These are phyloP conservation scores for Troides aeacus DNA, from an alignment of 2,888 invertebrate species.

Conservation along the genomic window DNA sequence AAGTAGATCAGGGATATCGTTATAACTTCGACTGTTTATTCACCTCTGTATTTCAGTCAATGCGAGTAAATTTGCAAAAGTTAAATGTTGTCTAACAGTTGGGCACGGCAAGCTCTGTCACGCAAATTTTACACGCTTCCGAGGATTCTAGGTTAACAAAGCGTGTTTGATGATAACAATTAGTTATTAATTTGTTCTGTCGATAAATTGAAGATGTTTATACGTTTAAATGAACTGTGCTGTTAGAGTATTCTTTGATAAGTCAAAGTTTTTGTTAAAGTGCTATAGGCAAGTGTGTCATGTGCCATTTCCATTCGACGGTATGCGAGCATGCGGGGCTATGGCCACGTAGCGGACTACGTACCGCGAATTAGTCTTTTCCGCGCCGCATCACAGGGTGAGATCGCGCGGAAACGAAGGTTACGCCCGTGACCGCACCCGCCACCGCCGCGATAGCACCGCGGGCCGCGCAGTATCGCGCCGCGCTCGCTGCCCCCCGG, in stretches of 20 bases:
- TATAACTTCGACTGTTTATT: slow-evolving; percentile 48
- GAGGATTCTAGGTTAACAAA: slow-evolving; percentile 10
- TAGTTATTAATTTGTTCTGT: background rate
- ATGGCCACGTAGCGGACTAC: slow-evolving; percentile 31
- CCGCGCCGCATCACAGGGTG: slow-evolving; percentile 61
- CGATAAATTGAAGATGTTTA: background rate
- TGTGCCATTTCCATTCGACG: background rate
- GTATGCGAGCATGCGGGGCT: slow-evolving; percentile 1
- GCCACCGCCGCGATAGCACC: slow-evolving; percentile 56
- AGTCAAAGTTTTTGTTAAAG: background rate
- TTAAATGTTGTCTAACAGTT: slow-evolving; percentile 64
- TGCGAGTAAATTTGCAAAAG: slow-evolving; percentile 59
- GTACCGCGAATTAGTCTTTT: slow-evolving; percentile 45
- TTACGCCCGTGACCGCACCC: slow-evolving; percentile 77
- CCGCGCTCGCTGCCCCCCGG: slow-evolving; percentile 69
- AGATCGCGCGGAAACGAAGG: slow-evolving; percentile 71
- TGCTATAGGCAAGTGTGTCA: background rate
- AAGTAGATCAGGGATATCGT: background rate
- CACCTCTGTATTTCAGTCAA: slow-evolving; percentile 49
- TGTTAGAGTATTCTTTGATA: too few species aligned
- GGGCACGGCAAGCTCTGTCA: slow-evolving; percentile 67
- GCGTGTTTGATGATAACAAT: background rate
- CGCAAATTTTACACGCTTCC: slow-evolving; percentile 56
- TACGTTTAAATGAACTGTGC: background rate
- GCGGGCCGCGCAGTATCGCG: slow-evolving; percentile 66